Conservation (phyloP, 2,888 invertebrate species). For the Shargacucullia verbasci region DNA sequence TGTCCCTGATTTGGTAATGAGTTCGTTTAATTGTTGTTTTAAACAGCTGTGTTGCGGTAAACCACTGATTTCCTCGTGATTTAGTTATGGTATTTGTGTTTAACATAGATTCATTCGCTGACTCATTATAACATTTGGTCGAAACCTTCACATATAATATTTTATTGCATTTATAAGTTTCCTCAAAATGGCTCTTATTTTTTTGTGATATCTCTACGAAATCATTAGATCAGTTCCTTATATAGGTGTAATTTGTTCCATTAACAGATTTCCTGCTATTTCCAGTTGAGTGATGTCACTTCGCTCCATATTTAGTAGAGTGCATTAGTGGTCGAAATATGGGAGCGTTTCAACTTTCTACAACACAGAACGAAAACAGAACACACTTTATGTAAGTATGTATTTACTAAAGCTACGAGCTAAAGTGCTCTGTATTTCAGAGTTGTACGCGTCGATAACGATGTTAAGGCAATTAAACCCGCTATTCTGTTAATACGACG, state of each 20-base stretch:
- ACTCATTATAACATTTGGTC: not conserved
- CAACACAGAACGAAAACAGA: not conserved
- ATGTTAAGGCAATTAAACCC: conserved; percentile 1
- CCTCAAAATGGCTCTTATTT: not conserved
- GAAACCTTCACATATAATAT: not conserved
- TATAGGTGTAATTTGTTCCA: not conserved
- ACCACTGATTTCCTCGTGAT: conserved; percentile 2
- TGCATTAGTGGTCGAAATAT: not conserved
- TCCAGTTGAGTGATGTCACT: conserved; percentile 4
- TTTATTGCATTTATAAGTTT: not conserved
- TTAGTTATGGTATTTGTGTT: conserved; percentile 6
- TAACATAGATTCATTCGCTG: conserved; percentile 4
- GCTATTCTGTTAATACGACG: not conserved
- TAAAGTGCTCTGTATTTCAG: not conserved
- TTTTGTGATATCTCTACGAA: conserved; percentile 6
- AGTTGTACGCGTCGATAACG: not conserved
- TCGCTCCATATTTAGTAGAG: not conserved
- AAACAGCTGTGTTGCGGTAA: conserved; percentile 16
- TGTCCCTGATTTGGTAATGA: conserved; percentile 39
- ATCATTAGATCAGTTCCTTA: not conserved
- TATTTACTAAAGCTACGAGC: not conserved
- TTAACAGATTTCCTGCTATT: conserved; percentile 10
- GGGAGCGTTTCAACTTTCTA: not conserved
- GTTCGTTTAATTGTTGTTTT: conserved; percentile 36
- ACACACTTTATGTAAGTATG: not conserved